Conservation (phyloP, 2,113 vertebrate species). For the Amazona vittata region DNA sequence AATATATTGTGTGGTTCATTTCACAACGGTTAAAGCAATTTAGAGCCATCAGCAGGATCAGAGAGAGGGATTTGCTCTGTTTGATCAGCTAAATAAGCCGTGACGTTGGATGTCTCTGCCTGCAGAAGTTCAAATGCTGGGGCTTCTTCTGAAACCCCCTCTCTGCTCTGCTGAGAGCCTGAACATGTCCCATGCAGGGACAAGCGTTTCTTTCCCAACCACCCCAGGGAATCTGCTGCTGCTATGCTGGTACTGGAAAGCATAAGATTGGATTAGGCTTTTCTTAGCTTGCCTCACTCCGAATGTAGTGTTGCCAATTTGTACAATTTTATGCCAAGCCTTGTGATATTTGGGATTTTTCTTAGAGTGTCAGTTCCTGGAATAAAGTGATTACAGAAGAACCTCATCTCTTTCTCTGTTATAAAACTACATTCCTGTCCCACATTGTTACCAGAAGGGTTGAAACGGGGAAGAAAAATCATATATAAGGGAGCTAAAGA, state of each 20-base stretch:
- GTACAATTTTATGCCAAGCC: conserved; percentile 34
- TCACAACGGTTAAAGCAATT: conserved; percentile 38
- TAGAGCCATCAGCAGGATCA: conserved; percentile 45
- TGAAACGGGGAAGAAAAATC: not conserved
- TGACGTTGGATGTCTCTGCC: not conserved
- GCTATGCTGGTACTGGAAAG: not conserved
- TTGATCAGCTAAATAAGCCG: conserved; percentile 41
- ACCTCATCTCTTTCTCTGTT: not conserved
- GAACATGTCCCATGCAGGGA: not conserved
- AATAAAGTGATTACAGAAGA: conserved; percentile 45
- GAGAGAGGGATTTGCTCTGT: conserved; percentile 23
- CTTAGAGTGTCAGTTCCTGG: conserved; percentile 2
- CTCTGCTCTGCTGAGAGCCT: not conserved
- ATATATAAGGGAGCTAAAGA: rapidly evolving
- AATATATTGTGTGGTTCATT: conserved; percentile 37
- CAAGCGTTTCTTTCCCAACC: not conserved
- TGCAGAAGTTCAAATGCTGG: not conserved
- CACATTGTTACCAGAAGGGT: not conserved
- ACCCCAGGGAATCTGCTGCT: not conserved
- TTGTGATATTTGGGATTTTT: conserved; percentile 39
- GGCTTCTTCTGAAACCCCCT: not conserved
- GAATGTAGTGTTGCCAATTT: not conserved
- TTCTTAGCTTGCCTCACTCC: not conserved
- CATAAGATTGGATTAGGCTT: conserved; percentile 40
- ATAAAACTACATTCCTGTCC: not conserved